Evolutionary conservation across 2,113 vertebrate species (phyloP), one percentile per base, ranked within the genome.

Genomic region (Electrona antarctica): DNA sequence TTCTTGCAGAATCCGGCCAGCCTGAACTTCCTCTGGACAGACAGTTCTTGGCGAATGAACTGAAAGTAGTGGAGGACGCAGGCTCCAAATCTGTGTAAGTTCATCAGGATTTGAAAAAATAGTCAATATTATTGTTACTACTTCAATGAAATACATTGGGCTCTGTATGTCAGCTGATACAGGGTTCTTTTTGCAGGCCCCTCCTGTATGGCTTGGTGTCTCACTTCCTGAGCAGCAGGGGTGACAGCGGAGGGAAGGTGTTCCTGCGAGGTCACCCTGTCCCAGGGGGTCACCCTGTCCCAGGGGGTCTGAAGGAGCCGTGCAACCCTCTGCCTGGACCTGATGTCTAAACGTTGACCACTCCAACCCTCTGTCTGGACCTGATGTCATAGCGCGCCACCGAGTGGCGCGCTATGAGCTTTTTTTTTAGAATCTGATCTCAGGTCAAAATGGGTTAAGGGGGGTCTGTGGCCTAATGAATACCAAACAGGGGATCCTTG

Each of bases 1-100:
- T n/a, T n/a, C n/a, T n/a, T n/a, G n/a, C n/a, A n/a, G 98, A 99
- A 76, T 95, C 97, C 0, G 95, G 97, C 67, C 96, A 97, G 85
- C 95, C 97, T 56, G 91, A 94, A 66, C 88, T 92, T 81, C 94
- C 96, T 3, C 74, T 99, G 91, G 97, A 97, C 71, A 94, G 97
- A 85, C 86, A 95, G 46, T 98, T 99, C 91, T 90, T 99, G 84
- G 92, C 94, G 10, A 93, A 84, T 73, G 96, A 99, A 85, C 88
- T 99, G 71, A 96, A 95, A 63, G 68, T 96, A 57, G 76, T 93
- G 0, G 97, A 99, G 92, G 95, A 97, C 7, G 11, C 93, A 60
- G 95, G 84, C n/a, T 89, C 89, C 79, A 94, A 92, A 83, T 92
- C 94, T 76, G 90, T 98, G 97, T 99, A 94, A 95, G 96, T 67